Base-by-base conservation (phyloP, 2,888 invertebrate species). In the Chaetogeoica ovagalla region DNA sequence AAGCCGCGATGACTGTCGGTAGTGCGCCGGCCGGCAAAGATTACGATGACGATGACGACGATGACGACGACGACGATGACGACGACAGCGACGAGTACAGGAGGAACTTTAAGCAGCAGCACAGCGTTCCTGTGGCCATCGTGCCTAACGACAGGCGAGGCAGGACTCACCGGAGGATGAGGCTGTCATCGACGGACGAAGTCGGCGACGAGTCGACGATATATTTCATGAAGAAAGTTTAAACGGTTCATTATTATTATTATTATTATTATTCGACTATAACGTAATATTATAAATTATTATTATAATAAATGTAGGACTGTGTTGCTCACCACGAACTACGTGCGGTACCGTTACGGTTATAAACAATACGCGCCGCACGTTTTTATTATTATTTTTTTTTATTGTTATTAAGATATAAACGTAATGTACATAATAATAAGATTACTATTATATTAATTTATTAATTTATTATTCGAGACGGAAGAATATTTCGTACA, bases 141-240 rank as follows among this genome's bases (percentile, higher is more conserved):
- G 73, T 66, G 60, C 83, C 65, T 30, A 82, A 82, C 81, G 82
- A 68, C 81, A 62, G 63, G 79, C 83, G 84, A 65, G 84, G 84
- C 6, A 82, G 85, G 71, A 83, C 82, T 15, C 84, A 85, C 73
- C 81, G 84, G 77, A 81, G 84, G 69, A 84, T 84, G 84, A 82
- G 84, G 23, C 82, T 84, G 70, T 83, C 84, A 21, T 82, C 83
- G 43, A 15, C 65, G 17, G 57, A 62, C 19, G 62, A 23, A 9
- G 57, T 55, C 19, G 62, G 19, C 15, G 75, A 75, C 55, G 79
- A 79, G n/a, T 70, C 79, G 43, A 39, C 79, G 17, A 79, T 79
- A 79, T 71, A 63, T 43, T 79, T 71, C 63, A 79, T 79, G 79
- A 71, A 71, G 57, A 79, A 79, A 79, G 79, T 79, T 6, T 79